phyloP scores from a whole-genome alignment of 2,888 invertebrate genomes.

The Tipula confusa region DNA sequence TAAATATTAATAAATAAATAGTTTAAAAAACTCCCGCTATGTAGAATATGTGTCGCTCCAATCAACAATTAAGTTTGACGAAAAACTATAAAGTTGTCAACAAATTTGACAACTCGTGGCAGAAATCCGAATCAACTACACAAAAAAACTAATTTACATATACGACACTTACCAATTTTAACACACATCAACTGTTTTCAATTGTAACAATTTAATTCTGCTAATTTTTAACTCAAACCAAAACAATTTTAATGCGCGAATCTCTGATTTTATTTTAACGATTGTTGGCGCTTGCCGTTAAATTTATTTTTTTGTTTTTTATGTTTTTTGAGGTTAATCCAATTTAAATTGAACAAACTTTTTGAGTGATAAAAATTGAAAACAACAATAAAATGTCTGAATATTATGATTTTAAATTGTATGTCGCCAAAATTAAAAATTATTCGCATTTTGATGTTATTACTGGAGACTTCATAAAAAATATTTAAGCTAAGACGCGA shows the following conservation, averaged over 20 bases:
- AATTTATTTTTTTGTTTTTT: too few species aligned
- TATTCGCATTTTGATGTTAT: background rate
- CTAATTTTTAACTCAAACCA: background rate
- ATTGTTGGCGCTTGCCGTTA: background rate
- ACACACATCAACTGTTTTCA: background rate
- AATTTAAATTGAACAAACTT: background rate
- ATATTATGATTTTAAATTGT: background rate
- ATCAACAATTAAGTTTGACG: too few species aligned
- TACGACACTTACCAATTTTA: too few species aligned
- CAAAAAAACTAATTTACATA: too few species aligned
- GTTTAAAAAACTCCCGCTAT: too few species aligned
- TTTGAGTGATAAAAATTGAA: background rate
- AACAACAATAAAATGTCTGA: background rate
- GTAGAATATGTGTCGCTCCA: too few species aligned
- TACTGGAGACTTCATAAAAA: background rate
- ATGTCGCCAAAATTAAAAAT: slow-evolving; percentile 14
- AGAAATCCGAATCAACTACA: too few species aligned
- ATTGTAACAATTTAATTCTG: too few species aligned
- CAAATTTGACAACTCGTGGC: too few species aligned
- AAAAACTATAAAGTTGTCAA: too few species aligned
- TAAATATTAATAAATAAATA: too few species aligned
- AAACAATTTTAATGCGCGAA: background rate
- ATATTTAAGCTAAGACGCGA: background rate
- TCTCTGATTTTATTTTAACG: background rate
- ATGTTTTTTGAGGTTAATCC: background rate